A percentile compares a stretch with the other conserved stretches of the same genome.
phyloP scores from a whole-genome alignment of 2,797 vertebrate species.

The Argya squamiceps region DNA sequence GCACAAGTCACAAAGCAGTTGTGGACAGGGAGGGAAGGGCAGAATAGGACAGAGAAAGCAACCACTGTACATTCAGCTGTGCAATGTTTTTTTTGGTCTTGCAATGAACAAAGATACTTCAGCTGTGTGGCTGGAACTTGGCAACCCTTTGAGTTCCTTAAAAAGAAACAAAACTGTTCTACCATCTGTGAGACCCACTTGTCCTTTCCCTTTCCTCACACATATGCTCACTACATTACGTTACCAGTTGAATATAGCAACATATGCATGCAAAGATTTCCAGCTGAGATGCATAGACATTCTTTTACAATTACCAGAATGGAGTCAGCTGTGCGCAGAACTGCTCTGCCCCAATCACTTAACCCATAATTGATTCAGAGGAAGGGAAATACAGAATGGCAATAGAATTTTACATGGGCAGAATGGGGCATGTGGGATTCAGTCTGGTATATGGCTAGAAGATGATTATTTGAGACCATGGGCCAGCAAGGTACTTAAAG shows the following conservation, averaged over 20 bases:
- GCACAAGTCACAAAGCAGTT: not conserved
- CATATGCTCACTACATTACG: not conserved
- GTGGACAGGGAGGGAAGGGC: not conserved
- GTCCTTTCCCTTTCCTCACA: slow-evolving; percentile 9
- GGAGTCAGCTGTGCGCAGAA: not conserved
- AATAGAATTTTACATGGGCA: not conserved
- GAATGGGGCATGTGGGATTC: not conserved
- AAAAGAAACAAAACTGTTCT: slow-evolving; percentile 37
- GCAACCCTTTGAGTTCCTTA: not conserved
- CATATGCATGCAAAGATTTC: not conserved
- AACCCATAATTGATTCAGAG: not conserved
- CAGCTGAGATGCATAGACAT: not conserved
- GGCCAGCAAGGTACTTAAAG: not conserved
- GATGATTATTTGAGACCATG: not conserved
- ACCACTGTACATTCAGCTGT: not conserved
- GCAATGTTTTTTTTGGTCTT: not conserved
- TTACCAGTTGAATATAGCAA: not conserved
- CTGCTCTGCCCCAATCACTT: not conserved
- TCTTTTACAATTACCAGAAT: not conserved
- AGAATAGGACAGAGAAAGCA: slow-evolving; percentile 1
- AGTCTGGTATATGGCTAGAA: not conserved
- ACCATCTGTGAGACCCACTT: slow-evolving; percentile 34
- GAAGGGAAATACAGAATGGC: not conserved
- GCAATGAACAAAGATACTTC: not conserved
- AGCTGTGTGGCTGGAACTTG: slow-evolving; percentile 37